Percentiles rank a stretch among this genome's conserved stretches.
Conservation (phyloP, 2,113 vertebrate species). For the Ailuropoda melanoleuca region DNA sequence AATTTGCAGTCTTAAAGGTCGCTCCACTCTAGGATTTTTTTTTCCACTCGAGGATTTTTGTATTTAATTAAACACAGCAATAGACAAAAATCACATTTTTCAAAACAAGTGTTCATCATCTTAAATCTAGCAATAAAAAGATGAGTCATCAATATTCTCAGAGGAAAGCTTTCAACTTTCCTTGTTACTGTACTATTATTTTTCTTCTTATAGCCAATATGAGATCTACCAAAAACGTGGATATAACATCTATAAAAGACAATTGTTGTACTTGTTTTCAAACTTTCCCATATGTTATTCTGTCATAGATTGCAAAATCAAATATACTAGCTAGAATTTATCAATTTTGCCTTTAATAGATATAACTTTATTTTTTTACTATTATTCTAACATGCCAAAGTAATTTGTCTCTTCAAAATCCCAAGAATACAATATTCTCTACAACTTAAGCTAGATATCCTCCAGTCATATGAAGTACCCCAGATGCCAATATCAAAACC, state of each 20-base stretch:
- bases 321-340: background rate
- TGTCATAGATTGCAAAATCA: conserved; percentile 24
- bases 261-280: conserved; percentile 29
- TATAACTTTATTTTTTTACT: conserved; percentile 22
- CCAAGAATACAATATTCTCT: conserved; percentile 18
- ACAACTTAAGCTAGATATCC: background rate
- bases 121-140: conserved; percentile 77
- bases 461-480: background rate
- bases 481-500: conserved; percentile 28
- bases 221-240: conserved; percentile 69
- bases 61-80: conserved; percentile 69
- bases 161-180: conserved; percentile 68
- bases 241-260: conserved; percentile 37
- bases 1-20: conserved; percentile 73
- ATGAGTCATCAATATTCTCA: conserved; percentile 72
- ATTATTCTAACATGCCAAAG: conserved; percentile 26
- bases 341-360: background rate
- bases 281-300: conserved; percentile 52
- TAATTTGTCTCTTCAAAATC: conserved; percentile 21
- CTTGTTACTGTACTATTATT: conserved; percentile 63
- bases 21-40: conserved; percentile 43
- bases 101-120: conserved; percentile 74
- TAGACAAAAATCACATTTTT: conserved; percentile 68
- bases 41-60: conserved; percentile 43
- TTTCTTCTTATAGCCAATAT: conserved; percentile 52